phyloP scores from a whole-genome alignment of 2,888 invertebrate genomes.

The Cerceris rybyensis region DNA sequence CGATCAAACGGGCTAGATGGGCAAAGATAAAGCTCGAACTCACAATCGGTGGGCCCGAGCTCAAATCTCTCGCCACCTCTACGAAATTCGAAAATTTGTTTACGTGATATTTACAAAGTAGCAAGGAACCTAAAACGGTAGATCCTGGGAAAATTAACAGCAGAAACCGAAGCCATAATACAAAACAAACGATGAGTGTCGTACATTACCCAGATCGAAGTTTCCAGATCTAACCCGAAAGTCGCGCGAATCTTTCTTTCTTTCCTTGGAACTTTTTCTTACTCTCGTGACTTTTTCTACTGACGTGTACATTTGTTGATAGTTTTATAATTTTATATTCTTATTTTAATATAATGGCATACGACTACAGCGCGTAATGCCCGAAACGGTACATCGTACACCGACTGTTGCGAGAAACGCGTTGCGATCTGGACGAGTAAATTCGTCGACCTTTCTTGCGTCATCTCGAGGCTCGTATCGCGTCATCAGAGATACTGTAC shows the following conservation, averaged over 20 bases:
- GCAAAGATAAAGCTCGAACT: too few species aligned
- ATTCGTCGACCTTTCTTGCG: slow-evolving; percentile 19
- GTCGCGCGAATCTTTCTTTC: slow-evolving; percentile 38
- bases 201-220: background rate
- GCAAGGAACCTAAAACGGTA: background rate
- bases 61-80: too few species aligned
- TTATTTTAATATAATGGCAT: slow-evolving; percentile 60
- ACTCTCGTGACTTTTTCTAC: slow-evolving; percentile 49
- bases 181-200: too few species aligned
- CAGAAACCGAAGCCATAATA: too few species aligned
- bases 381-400: slow-evolving; percentile 1
- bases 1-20: too few species aligned
- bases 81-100: too few species aligned
- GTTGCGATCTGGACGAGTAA: slow-evolving; percentile 20
- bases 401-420: slow-evolving; percentile 8
- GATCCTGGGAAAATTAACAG: too few species aligned
- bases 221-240: slow-evolving; percentile 22
- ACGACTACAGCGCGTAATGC: slow-evolving; percentile 22
- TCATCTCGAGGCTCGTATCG: slow-evolving; percentile 32
- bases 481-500: slow-evolving; percentile 5
- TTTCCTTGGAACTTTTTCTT: slow-evolving; percentile 34
- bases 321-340: slow-evolving; percentile 77
- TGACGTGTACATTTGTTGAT: slow-evolving; percentile 80
- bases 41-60: too few species aligned
- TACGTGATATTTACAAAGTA: too few species aligned